Conservation (phyloP, 1,140 invertebrate species). For the Tetramorium simillimum region DNA sequence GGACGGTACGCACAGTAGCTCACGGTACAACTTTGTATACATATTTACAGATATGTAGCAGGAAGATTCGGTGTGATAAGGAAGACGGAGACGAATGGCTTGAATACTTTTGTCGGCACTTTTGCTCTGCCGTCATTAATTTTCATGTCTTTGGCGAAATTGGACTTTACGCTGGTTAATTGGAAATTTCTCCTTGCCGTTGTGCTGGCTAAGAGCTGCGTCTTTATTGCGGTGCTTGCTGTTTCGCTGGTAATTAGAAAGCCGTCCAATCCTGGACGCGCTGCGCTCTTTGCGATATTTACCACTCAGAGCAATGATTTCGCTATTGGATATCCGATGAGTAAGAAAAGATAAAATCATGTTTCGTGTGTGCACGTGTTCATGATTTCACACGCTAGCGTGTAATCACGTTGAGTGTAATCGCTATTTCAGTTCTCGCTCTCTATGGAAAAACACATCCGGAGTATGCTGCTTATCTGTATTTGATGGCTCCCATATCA, state of each 20-base stretch:
- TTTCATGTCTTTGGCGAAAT: slow-evolving; percentile 94
- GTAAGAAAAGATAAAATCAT: slow-evolving; percentile 86
- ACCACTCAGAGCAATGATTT: slow-evolving; percentile 99
- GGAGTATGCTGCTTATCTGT: slow-evolving; percentile 96
- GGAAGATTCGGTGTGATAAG: slow-evolving; percentile 94
- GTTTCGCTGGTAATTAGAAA: slow-evolving; percentile 92
- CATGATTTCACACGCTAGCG: no score
- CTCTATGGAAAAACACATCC: slow-evolving; percentile 93
- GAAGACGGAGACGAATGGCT: slow-evolving; percentile 94
- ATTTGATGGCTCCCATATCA: slow-evolving; percentile 97
- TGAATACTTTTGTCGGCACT: slow-evolving; percentile 96
- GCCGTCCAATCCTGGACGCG: slow-evolving; percentile 92
- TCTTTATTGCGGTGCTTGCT: slow-evolving; percentile 94
- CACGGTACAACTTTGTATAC: slow-evolving; percentile 35
- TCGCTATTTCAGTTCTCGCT: slow-evolving; percentile 88
- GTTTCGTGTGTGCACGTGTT: not conserved
- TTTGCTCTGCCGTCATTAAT: slow-evolving; percentile 97
- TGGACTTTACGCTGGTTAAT: slow-evolving; percentile 94
- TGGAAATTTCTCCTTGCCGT: slow-evolving; percentile 96
- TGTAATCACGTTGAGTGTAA: slow-evolving; percentile 2
- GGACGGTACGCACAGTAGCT: no score
- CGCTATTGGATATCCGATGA: slow-evolving; percentile 97
- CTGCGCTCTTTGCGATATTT: slow-evolving; percentile 97
- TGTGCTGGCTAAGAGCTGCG: slow-evolving; percentile 93
- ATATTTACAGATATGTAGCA: slow-evolving; percentile 92